phyloP scores from a whole-genome alignment of 2,888 invertebrate genomes.

The Aphodius sticticus region DNA sequence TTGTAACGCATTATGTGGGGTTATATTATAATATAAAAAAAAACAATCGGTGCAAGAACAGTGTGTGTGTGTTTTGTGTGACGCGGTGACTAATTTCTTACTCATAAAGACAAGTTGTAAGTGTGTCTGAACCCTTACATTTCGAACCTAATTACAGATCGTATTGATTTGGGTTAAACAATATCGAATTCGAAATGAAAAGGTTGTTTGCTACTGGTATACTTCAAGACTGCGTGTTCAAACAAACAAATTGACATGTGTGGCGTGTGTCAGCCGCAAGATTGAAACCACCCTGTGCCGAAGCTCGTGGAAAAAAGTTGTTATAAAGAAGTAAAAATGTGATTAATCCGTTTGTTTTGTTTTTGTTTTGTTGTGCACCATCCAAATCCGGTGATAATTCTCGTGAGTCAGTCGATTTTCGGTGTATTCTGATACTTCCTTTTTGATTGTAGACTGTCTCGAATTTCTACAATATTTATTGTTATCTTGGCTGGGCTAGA shows the following conservation, averaged over 20 bases:
- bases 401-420: not conserved
- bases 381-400: not conserved
- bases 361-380: too few species aligned
- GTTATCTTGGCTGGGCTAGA: not conserved
- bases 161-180: not conserved
- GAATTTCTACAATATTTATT: not conserved
- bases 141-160: not conserved
- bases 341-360: too few species aligned
- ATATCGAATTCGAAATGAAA: not conserved
- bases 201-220: not conserved
- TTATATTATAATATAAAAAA: not conserved
- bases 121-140: not conserved
- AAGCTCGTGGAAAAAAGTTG: too few species aligned
- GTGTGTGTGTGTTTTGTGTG: slow-evolving; percentile 7
- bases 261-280: not conserved
- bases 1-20: not conserved
- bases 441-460: not conserved
- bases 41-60: not conserved
- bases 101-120: not conserved
- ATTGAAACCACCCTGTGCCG: not conserved
- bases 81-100: not conserved
- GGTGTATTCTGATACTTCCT: not conserved
- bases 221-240: not conserved
- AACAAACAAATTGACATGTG: slow-evolving; percentile 4
- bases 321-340: too few species aligned